phyloP scores from a whole-genome alignment of 2,797 vertebrate genomes.

The Protosalanx chinensis region DNA sequence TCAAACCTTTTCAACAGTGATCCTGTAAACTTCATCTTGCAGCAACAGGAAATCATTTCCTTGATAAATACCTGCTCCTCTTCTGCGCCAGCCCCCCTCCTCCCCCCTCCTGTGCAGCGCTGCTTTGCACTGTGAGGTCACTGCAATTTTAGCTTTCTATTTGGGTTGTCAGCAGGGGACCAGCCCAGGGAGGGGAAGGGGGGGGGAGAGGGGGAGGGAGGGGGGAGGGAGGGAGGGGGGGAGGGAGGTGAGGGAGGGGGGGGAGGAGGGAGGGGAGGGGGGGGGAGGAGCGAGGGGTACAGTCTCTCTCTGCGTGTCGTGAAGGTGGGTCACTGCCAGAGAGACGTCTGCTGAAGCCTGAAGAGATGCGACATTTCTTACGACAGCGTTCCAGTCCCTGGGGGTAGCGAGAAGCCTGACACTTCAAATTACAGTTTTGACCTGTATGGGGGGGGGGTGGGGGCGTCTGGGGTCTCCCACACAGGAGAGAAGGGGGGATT shows the following conservation, averaged over 20 bases:
- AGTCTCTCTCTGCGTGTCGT: background rate
- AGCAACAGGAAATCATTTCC: background rate
- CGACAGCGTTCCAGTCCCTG: slow-evolving; percentile 29
- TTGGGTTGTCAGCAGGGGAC: slow-evolving; percentile 4
- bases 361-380: slow-evolving; percentile 48
- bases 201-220: background rate
- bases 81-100: background rate
- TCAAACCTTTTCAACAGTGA: no score
- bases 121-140: background rate
- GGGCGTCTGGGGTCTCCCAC: background rate
- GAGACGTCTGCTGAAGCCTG: slow-evolving; percentile 21
- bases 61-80: background rate
- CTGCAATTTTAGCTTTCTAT: slow-evolving; percentile 4
- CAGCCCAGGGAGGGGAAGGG: no score
- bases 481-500: background rate
- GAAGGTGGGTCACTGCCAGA: slow-evolving; percentile 7
- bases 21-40: no score
- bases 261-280: background rate
- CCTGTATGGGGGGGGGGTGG: no score
- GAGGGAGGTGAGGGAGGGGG: background rate
- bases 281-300: background rate
- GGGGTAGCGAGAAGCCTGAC: slow-evolving; percentile 16
- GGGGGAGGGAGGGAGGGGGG: no score
- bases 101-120: background rate
- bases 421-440: slow-evolving; percentile 13